Evolutionary conservation across 2,113 vertebrate genomes (phyloP).

Genomic region (Crotalus viridis): DNA sequence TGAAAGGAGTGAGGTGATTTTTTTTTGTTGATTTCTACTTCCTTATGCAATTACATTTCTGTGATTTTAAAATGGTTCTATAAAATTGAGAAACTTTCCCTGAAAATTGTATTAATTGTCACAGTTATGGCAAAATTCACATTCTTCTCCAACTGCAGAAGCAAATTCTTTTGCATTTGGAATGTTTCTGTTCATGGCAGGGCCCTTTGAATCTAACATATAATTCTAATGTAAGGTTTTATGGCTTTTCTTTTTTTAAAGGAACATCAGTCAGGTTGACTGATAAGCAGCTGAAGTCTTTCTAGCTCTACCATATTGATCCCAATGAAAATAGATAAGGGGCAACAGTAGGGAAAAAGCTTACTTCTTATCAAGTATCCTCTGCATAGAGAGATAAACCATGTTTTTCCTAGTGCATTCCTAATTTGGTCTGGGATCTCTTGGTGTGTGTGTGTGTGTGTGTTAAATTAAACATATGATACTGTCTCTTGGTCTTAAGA

Average conservation of each 20-base stretch:
- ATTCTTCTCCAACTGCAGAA: background rate
- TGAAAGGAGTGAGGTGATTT: background rate
- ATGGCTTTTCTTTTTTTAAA: background rate
- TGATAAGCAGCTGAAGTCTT: background rate
- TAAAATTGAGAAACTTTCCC: background rate
- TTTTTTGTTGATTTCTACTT: background rate
- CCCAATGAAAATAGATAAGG: background rate
- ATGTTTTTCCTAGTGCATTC: background rate
- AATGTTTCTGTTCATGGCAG: background rate
- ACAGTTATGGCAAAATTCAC: background rate
- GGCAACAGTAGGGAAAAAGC: background rate
- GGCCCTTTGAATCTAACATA: background rate
- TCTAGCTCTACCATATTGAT: background rate
- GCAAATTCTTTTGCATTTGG: background rate
- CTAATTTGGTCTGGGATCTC: background rate
- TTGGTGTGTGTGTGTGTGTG: background rate
- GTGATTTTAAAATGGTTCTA: background rate
- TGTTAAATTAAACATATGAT: background rate
- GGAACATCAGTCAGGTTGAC: background rate
- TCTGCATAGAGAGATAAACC: background rate
- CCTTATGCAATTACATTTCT: background rate
- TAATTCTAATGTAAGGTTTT: background rate
- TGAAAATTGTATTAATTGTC: background rate
- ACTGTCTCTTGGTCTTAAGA: background rate
- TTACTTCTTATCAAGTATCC: background rate